These are phyloP conservation scores for Meloidogyne floridensis DNA, from an alignment of 1,140 invertebrate species.

Conservation along the genomic window DNA sequence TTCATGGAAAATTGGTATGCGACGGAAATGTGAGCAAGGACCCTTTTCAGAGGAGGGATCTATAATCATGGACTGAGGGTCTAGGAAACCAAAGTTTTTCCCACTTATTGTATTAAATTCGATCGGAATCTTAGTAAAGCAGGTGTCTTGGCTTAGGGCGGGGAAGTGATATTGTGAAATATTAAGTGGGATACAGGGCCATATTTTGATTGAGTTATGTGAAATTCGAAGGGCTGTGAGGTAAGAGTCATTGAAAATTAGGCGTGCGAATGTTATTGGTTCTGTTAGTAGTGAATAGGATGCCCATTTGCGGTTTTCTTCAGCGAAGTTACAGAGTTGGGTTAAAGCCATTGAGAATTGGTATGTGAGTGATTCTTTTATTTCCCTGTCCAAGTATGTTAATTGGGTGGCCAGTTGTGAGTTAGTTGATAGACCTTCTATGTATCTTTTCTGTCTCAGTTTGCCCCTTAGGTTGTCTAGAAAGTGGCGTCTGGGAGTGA, in stretches of 20 bases:
- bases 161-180: neutral
- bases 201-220: neutral
- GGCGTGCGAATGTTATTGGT: neutral
- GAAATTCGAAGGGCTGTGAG: neutral
- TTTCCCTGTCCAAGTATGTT: neutral
- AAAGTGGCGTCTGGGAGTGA: too few species aligned
- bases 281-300: neutral
- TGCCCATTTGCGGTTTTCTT: neutral
- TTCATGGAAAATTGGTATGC: neutral
- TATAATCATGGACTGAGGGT: neutral
- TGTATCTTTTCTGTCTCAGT: neutral
- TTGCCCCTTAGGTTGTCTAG: neutral
- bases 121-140: neutral
- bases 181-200: neutral
- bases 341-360: conserved; percentile 9
- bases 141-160: neutral
- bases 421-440: neutral
- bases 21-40: neutral
- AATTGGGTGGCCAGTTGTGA: neutral
- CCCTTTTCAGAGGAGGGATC: neutral
- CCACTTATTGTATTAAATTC: neutral
- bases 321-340: neutral
- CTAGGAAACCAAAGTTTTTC: neutral
- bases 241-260: neutral
- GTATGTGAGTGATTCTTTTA: neutral